phyloP scores from a whole-genome alignment of 2,113 vertebrate genomes.

The Rhabdornis inornatus region DNA sequence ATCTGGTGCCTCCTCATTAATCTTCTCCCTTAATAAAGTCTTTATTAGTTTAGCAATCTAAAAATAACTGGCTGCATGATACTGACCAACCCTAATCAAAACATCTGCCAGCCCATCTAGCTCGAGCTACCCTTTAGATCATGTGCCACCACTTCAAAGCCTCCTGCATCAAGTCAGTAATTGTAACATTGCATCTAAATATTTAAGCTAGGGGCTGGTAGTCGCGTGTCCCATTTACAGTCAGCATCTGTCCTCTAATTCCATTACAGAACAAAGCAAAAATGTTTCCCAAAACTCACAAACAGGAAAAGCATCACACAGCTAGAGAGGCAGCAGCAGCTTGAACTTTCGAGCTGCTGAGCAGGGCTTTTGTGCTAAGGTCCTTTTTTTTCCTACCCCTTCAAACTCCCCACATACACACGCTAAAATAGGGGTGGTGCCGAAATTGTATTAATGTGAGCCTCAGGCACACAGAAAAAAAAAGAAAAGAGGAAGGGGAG shows the following conservation, averaged over 20 bases:
- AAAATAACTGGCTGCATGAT: conserved; percentile 53
- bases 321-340: conserved; percentile 55
- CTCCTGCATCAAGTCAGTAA: conserved; percentile 75
- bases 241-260: conserved; percentile 81
- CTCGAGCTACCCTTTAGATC: conserved; percentile 50
- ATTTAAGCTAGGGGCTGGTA: conserved; percentile 77
- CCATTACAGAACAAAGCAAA: conserved; percentile 82
- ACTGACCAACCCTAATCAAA: conserved; percentile 63
- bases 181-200: conserved; percentile 83
- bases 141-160: conserved; percentile 71
- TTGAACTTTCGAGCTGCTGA: conserved; percentile 75
- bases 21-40: conserved; percentile 1
- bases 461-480: conserved; percentile 75
- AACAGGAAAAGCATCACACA: conserved; percentile 77
- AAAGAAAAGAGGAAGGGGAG: conserved; percentile 54
- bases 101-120: conserved; percentile 67
- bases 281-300: conserved; percentile 77
- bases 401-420: conserved; percentile 50
- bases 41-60: conserved; percentile 26
- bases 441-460: conserved; percentile 86
- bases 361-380: conserved; percentile 80
- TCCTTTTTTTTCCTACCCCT: conserved; percentile 2
- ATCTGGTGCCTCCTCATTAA: not conserved
- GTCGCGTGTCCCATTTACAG: conserved; percentile 82
- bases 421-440: conserved; percentile 73